Conservation (phyloP, 2,113 vertebrate genomes). For the Microcebus jonahi region DNA sequence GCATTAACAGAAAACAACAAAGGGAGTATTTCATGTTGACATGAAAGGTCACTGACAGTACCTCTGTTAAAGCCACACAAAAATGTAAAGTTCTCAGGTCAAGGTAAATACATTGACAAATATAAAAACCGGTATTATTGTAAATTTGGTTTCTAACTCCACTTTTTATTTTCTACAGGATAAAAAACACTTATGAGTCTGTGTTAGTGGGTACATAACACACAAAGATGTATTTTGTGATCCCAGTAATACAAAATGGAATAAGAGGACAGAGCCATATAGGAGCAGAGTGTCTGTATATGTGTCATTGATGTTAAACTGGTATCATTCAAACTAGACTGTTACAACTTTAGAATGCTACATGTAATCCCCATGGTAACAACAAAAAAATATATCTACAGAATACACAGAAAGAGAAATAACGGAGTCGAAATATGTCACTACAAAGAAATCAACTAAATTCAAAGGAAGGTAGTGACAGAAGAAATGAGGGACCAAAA, state of each 20-base stretch:
- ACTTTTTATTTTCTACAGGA: not conserved
- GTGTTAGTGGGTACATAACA: not conserved
- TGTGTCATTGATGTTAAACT: not conserved
- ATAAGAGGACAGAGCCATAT: fast-evolving
- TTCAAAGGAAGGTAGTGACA: not conserved
- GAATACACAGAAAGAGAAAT: not conserved
- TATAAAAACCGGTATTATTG: not conserved
- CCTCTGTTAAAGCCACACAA: not conserved
- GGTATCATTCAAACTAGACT: not conserved
- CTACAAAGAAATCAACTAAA: not conserved
- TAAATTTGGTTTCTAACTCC: not conserved
- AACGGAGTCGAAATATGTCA: not conserved
- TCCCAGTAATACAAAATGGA: not conserved
- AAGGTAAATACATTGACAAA: not conserved
- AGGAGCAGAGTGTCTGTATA: not conserved
- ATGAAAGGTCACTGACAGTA: not conserved
- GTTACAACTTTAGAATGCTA: not conserved
- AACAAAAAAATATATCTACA: not conserved
- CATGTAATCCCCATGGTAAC: not conserved
- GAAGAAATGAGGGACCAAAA: not conserved
- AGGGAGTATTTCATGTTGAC: not conserved
- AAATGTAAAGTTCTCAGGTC: not conserved
- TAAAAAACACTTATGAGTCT: not conserved
- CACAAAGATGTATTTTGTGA: not conserved
- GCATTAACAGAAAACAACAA: not conserved